Base-by-base conservation (phyloP, 2,797 vertebrate species). In the Acanthurus lineatus region DNA sequence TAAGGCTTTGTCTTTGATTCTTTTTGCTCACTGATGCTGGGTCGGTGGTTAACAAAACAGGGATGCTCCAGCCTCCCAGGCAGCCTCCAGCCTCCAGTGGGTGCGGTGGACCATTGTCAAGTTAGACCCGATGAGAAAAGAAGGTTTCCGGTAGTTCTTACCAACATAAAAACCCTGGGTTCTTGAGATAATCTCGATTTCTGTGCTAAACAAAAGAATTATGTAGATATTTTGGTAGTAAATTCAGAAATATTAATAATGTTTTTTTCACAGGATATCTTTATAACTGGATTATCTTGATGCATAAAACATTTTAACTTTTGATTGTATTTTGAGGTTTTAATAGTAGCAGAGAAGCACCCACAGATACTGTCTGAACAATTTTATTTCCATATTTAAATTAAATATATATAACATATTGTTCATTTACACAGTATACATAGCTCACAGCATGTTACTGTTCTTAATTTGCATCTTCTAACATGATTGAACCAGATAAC, bases 91-190 rank as follows among this genome's bases (percentile, higher is more conserved):
- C 76, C 59, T 89, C 84, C 85, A 87, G 85, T 89, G 93, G 92
- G 93, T 84, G 93, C 89, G 91, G 91, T 78, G 89, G 88, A 89
- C 70, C 80, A 44, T 61, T 2, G 77, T 86, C 83, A 89, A 87
- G 73, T 0, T 0, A 14, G 1, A 53, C 3, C 1, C 5, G 14
- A 15, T 10, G 11, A 70, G 47, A 25, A 22, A 6, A 14, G 0
- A 0, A 0, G 0, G 48, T 25, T 78, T 91, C 89, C 89, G 74
- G 60, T 20, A 0, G 0, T 0, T 3, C 5, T n/a, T 77, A 86
- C 11, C 88, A 86, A 6, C 10, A 63, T 89, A 32, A 90, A 82
- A 74, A 70, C 57, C 17, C 3, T 0, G 1, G 14, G 6, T 9
- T 0, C 0, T 2, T 1, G 3, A 49, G n/a, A 28, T 28, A 2